Evolutionary conservation across 2,888 invertebrate species (phyloP), one percentile per base, ranked within the genome.

Genomic region (Scelioninae gen. 1): DNA sequence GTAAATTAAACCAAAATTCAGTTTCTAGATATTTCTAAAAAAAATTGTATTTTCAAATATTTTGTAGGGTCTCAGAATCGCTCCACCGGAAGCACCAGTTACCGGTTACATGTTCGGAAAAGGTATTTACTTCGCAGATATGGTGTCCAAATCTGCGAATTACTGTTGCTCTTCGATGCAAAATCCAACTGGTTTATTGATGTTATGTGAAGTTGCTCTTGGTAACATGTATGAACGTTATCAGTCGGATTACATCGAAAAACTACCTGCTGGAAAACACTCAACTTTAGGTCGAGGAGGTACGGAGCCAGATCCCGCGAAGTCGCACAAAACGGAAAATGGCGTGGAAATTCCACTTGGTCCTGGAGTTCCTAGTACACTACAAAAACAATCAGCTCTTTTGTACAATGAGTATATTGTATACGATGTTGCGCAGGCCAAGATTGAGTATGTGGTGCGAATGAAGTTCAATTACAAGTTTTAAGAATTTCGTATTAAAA

Each of bases 81-180:
- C 99, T 11, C 99, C 99, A 0, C 98, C 99, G 0, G 99, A 99
- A 93, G 99, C 99, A 0, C 99, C 99, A 0, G 96, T 95, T 53
- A 97, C 97, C 3, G 96, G 97, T 86, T 97, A 97, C 93, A 99
- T 99, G 99, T 99, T 99, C 93, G 99, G 99, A 82, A 99, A 99
- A 93, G 99, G 99, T 89, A 90, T 92, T 51, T 92, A 92, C 71
- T 99, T 99, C 93, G 99, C 99, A 9, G 99, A 99, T 92, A 99
- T 99, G 98, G 98, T 99, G 0, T 97, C 98, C 7, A 99, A 99
- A 92, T 98, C 98, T 0, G 99, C 99, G 8, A 99, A 99, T 93
- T 99, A 99, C 92, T 99, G 99, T 93, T 95, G 94, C 90, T 96
- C 98, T 1, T 95, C 93, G 85, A 93, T 93, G 10, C 88, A 91